Evolutionary conservation across 1,140 invertebrate genomes (phyloP), one percentile per base, ranked within the genome.

Genomic region (Brachionus manjavacas): DNA sequence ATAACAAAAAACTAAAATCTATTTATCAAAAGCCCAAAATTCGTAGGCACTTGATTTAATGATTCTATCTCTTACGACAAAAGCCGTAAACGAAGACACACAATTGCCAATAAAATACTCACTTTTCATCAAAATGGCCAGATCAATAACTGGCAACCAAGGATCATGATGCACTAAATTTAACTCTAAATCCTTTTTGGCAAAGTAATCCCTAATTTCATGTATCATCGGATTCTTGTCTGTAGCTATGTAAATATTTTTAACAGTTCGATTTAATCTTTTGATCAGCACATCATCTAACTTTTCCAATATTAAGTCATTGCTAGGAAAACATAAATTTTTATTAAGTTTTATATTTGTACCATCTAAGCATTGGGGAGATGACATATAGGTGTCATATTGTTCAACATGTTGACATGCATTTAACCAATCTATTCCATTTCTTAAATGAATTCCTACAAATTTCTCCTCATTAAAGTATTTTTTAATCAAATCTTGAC

Each of bases 41-140:
- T 93, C 93, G 28, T 93, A 94, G 2, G 94, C 93, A 86, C 94
- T 92, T 3, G 94, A 93, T 85, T 92, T 92, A 0, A 92, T 91
- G 89, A 96, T 94, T 85, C 96, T 91, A 89, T 96, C 94, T 83
- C 96, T 89, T 87, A 95, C 96, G 0, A 93, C 95, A 92, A 98
- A 97, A 23, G 95, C 94, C 49, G 93, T 93, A 88, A 94, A 99
- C 0, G 96, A 97, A 0, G 96, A 98, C 16, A 99, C 93, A 90
- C 97, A 99, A 89, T 99, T 99, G 14, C 95, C 97, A 88, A 99
- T 95, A 87, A 97, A 98, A 89, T 96, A 93, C 91, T 98, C 96
- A 0, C 95, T 92, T 87, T 92, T 91, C 39, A 93, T 95, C 28
- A 99, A 90, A 86, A 99, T 94, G 1, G 94, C 95, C 80, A 99